Percentiles rank a stretch among this genome's conserved stretches.
Conservation (phyloP, 2,113 vertebrate species). For the Thunnus thynnus region DNA sequence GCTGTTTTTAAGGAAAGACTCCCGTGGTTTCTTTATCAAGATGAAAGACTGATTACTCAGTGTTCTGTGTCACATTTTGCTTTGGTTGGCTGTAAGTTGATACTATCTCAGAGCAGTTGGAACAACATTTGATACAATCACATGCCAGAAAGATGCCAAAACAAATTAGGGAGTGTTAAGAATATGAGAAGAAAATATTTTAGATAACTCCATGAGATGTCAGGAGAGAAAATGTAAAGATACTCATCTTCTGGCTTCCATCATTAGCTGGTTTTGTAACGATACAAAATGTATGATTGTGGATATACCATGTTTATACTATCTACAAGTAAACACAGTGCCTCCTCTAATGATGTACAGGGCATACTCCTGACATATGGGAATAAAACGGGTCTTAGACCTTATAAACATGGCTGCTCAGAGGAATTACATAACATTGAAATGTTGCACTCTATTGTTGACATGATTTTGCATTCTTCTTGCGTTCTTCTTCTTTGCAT, state of each 20-base stretch:
- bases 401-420: not conserved
- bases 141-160: conserved; percentile 54
- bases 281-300: not conserved
- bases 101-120: conserved; percentile 28
- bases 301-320: conserved; percentile 2
- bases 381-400: too few species aligned
- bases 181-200: conserved; percentile 12
- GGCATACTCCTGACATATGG: not conserved
- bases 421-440: not conserved
- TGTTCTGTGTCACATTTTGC: conserved; percentile 30
- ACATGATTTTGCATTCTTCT: too few species aligned
- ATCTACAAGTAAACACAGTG: not conserved
- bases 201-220: not conserved
- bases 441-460: too few species aligned
- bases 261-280: not conserved
- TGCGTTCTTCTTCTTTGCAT: too few species aligned
- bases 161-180: conserved; percentile 49
- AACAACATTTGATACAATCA: conserved; percentile 41
- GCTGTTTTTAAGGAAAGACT: conserved; percentile 26
- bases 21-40: conserved; percentile 30
- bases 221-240: not conserved
- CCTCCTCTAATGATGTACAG: not conserved
- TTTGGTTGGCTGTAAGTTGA: conserved; percentile 50
- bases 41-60: conserved; percentile 47
- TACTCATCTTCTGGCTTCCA: not conserved